Evolutionary conservation across 2,113 vertebrate species (phyloP), one percentile per base, ranked within the genome.

Genomic region (Scopus umbretta): DNA sequence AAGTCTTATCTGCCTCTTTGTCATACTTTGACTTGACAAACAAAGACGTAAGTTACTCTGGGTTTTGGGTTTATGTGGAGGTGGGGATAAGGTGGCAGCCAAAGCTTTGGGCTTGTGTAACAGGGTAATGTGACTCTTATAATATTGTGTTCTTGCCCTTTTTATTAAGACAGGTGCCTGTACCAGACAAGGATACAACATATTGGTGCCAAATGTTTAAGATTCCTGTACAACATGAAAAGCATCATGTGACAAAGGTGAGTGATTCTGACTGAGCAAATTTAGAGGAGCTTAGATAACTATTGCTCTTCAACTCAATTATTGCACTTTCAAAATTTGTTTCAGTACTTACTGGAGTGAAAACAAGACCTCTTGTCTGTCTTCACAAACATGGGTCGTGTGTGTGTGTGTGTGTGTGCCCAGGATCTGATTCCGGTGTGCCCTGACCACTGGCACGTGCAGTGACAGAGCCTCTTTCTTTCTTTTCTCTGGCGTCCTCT

Each of bases 191-290:
- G 92, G 99, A 98, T 92, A 99, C 99, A 34, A 99, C 98, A 7
- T 99, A 99, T 62, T 99, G 99, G 99, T 99, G 99, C 88, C 98
- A 99, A 96, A 99, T 99, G 97, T 99, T 98, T 97, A 98, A 98
- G 97, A 98, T 99, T 78, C 99, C 99, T 26, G 17, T 94, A n/a
- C 91, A 98, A 52, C 96, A 98, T 73, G 98, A 97, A 95, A 99
- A 99, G 56, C 98, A 98, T 94, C 99, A 99, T 3, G 97, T 99
- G 21, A 98, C 98, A 94, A 98, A 98, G 98, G 99, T 99, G 97
- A 96, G 98, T 97, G 62, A 68, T 53, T 70, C 38, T 65, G 30
- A 61, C 40, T 38, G 9, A 84, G 30, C 30, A 7, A n/a, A 71
- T 59, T 36, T 43, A 73, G 76, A 88, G 40, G 30, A 87, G 53